Conservation (phyloP, 2,888 invertebrate genomes). For the Ephialtes manifestator region DNA sequence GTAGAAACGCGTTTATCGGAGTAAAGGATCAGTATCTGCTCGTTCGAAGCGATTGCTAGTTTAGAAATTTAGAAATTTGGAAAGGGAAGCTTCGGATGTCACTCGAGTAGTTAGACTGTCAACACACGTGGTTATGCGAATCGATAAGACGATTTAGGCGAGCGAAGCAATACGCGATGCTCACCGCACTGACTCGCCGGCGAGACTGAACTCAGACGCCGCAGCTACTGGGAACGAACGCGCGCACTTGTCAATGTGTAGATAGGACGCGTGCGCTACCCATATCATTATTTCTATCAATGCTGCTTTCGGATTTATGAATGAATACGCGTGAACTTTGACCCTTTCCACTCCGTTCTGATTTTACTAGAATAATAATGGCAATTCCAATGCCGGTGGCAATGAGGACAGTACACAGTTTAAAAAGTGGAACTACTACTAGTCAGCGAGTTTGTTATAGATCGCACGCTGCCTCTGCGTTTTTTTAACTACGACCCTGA, state of each 20-base stretch:
- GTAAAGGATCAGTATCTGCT: not conserved
- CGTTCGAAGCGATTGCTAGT: not conserved
- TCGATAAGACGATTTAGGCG: conserved; percentile 48
- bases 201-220: conserved; percentile 68
- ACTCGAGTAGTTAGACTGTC: not conserved
- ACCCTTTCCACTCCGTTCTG: not conserved
- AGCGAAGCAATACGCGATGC: conserved; percentile 54
- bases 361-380: not conserved
- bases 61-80: not conserved
- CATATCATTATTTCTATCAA: conserved; percentile 23
- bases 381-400: not conserved
- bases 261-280: conserved; percentile 13
- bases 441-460: not conserved
- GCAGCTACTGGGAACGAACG: not conserved
- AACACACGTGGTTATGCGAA: conserved; percentile 55
- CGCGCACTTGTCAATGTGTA: not conserved
- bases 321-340: conserved; percentile 27
- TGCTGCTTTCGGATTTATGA: conserved; percentile 30
- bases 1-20: not conserved
- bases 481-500: conserved; percentile 44
- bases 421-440: not conserved
- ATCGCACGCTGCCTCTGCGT: conserved; percentile 3
- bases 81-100: not conserved
- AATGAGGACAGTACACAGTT: too few species aligned
- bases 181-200: conserved; percentile 71